Evolutionary conservation across 1,140 invertebrate species (phyloP), one percentile per base, ranked within the genome.

Genomic region (Drosophila tristis): DNA sequence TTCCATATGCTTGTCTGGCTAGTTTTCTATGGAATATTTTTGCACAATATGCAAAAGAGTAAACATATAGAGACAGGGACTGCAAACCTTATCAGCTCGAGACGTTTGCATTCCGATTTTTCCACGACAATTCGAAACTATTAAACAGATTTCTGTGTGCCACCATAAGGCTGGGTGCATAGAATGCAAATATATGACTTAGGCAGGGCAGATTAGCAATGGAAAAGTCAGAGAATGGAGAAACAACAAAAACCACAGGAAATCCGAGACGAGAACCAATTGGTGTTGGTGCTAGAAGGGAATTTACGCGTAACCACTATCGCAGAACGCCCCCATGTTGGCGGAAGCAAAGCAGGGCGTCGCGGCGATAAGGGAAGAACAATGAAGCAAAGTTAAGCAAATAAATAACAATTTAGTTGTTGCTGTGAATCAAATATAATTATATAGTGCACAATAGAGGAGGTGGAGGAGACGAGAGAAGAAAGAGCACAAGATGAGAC

Each of bases 341-440:
- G 9, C 11, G 35, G 23, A 35, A 35, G n/a, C 11, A 7, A 25
- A 47, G 45, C n/a, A 45, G 43, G 35, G 25, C 49, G 16, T 44
- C 7, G 23, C 29, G 31, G 15, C 26, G 35, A 56, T 58, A 68
- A 59, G 39, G 49, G 35, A 31, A 49, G 26, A 35, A 54, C 54
- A 49, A 49, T 42, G 2, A 15, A n/a, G 31, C 8, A 31, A 54
- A 29, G 5, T 16, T 20, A 13, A 44, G 44, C 47, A 76, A 68
- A 67, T 39, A 55, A 47, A 75, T 65, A 81, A 65, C 50, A 55
- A 74, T 63, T 75, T 54, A 78, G 47, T 44, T 25, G 54, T 20
- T 51, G 42, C 45, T 73, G 55, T 60, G 57, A 78, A 62, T 67
- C 47, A 65, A 59, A 74, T 77, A 63, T 62, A 77, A 74, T 81